Percentiles rank a stretch among this genome's conserved stretches.
These are phyloP conservation scores for Aplocera efformata DNA, from an alignment of 2,888 invertebrate species.

Conservation along the genomic window DNA sequence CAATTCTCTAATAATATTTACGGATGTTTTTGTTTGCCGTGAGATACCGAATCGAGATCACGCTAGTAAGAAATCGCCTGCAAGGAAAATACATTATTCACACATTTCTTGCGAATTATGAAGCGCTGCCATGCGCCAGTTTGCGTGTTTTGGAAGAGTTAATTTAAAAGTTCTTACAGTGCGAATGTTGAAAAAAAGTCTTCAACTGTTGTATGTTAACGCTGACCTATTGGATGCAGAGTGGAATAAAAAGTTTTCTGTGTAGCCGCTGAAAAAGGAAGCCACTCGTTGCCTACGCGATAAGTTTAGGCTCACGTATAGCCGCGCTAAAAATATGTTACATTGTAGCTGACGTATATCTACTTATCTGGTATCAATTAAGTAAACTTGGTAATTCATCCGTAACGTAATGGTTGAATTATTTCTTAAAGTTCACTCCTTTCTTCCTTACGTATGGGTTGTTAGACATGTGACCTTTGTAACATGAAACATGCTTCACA, in stretches of 20 bases:
- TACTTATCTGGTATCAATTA: constrained; percentile 38
- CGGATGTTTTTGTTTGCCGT: constrained; percentile 10
- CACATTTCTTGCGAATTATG: constrained; percentile 61
- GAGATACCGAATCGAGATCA: constrained; percentile 39
- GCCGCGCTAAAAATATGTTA: constrained; percentile 10
- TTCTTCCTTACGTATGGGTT: constrained; percentile 37
- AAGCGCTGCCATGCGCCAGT: constrained; percentile 46
- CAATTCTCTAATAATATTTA: too few relatives aligned
- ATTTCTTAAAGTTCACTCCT: constrained; percentile 58
- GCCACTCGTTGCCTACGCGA: constrained; percentile 1
- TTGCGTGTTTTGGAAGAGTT: constrained; percentile 63
- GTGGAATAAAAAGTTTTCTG: constrained; percentile 23
- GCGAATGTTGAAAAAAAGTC: constrained; percentile 31
- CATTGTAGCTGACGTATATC: constrained; percentile 22
- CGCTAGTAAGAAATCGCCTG: constrained; percentile 44
- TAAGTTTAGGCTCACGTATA: constrained; percentile 5
- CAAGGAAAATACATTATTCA: constrained; percentile 62
- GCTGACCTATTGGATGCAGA: constrained; percentile 31
- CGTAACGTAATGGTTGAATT: constrained; percentile 54
- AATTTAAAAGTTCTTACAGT: constrained; percentile 39
- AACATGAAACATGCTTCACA: constrained; percentile 1
- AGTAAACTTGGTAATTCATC: constrained; percentile 52
- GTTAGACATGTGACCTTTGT: constrained; percentile 41
- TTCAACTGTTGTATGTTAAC: constrained; percentile 34
- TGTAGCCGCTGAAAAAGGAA: constrained; percentile 16